Conservation (phyloP, 2,888 invertebrate genomes). For the Adelognathus sp. region DNA sequence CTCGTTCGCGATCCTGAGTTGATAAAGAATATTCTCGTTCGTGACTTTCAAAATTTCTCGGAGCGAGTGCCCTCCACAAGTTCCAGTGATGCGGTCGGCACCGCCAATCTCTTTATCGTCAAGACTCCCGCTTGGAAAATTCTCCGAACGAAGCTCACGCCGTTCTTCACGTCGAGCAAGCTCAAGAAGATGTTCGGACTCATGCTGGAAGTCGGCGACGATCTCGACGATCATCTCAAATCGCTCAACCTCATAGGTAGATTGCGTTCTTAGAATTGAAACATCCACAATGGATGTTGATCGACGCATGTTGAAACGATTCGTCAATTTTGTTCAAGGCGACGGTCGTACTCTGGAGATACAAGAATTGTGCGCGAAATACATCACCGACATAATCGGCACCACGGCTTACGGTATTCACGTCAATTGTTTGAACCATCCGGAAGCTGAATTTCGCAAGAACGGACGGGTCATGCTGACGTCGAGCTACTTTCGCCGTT, state of each 20-base stretch:
- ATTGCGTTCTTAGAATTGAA: background rate
- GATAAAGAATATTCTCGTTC: too few species aligned
- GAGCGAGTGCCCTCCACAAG: constrained; percentile 75
- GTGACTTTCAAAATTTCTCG: constrained; percentile 81
- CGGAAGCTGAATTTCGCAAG: constrained; percentile 80
- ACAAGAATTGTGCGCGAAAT: constrained; percentile 73
- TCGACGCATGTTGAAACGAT: too few species aligned
- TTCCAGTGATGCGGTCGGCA: constrained; percentile 77
- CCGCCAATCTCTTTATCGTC: constrained; percentile 80
- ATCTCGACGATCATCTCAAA: constrained; percentile 65
- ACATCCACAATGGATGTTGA: too few species aligned
- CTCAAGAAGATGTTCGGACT: constrained; percentile 72
- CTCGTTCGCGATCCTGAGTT: constrained; percentile 80
- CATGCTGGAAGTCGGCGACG: constrained; percentile 65
- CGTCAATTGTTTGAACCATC: constrained; percentile 80
- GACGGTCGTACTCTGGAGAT: constrained; percentile 66
- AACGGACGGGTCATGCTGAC: constrained; percentile 79
- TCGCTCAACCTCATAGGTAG: constrained; percentile 64
- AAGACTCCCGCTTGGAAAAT: constrained; percentile 81
- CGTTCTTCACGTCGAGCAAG: constrained; percentile 79
- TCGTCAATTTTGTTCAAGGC: constrained; percentile 55
- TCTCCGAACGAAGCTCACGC: constrained; percentile 80
- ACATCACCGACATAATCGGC: constrained; percentile 81
- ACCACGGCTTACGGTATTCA: constrained; percentile 82
- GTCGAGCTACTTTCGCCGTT: constrained; percentile 72